phyloP scores from a whole-genome alignment of 2,797 vertebrate genomes.

The Rhodeus uyekii region DNA sequence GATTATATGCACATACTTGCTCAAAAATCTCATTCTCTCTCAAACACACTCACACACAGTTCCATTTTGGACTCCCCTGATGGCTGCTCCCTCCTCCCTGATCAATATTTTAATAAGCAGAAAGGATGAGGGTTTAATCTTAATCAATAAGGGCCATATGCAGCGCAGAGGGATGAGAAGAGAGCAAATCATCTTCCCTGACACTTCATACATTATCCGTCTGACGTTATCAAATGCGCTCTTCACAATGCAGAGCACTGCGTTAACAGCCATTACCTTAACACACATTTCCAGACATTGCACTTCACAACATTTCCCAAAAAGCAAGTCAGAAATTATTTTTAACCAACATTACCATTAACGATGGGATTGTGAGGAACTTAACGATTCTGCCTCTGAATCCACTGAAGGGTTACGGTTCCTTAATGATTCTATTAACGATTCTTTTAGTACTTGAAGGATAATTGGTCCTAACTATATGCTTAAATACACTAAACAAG shows the following conservation, averaged over 20 bases:
- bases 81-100: conserved; percentile 59
- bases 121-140: conserved; percentile 75
- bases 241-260: conserved; percentile 33
- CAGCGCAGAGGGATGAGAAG: conserved; percentile 49
- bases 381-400: conserved; percentile 10
- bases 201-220: conserved; percentile 47
- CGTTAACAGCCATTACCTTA: conserved; percentile 38
- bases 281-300: conserved; percentile 25
- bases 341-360: conserved; percentile 5
- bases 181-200: conserved; percentile 56
- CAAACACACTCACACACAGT: conserved; percentile 3
- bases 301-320: conserved; percentile 39
- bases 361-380: neutral
- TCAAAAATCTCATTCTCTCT: conserved; percentile 8
- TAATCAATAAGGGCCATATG: conserved; percentile 71
- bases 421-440: conserved; percentile 7
- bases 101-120: conserved; percentile 82
- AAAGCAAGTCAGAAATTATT: conserved; percentile 8
- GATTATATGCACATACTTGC: conserved; percentile 23
- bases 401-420: neutral
- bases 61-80: conserved; percentile 36
- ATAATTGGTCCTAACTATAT: conserved; percentile 18
- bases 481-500: conserved; percentile 20
- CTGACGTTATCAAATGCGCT: conserved; percentile 29
- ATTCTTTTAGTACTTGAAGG: conserved; percentile 7